phyloP scores from a whole-genome alignment of 1,140 invertebrate genomes.

The Melipona quadrifasciata region DNA sequence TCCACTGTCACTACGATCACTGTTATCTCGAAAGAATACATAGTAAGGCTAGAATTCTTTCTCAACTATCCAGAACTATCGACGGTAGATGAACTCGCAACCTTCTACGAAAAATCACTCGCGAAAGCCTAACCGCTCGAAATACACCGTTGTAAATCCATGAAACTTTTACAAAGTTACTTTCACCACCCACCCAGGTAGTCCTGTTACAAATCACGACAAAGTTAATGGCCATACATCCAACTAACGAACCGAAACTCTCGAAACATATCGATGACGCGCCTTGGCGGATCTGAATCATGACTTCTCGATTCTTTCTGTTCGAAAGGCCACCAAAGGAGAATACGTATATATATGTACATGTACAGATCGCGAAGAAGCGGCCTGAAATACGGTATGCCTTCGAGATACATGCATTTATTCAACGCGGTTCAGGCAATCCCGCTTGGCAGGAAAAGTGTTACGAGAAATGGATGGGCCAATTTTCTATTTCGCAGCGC shows the following conservation, averaged over 20 bases:
- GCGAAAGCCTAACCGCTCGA: too few species aligned
- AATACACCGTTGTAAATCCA: too few species aligned
- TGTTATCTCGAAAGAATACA: too few species aligned
- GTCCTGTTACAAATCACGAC: not conserved
- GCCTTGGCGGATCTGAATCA: constrained; percentile 51
- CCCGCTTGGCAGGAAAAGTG: constrained; percentile 67
- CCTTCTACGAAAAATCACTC: too few species aligned
- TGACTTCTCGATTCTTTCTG: constrained; percentile 33
- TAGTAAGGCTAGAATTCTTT: too few species aligned
- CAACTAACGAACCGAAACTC: constrained; percentile 5
- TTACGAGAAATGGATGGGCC: constrained; percentile 75
- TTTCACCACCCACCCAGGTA: too few species aligned
- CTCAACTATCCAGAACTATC: too few species aligned
- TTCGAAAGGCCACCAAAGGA: not conserved
- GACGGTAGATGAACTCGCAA: too few species aligned
- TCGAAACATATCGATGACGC: not conserved
- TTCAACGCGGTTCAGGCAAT: constrained; percentile 70
- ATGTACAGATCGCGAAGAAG: constrained; percentile 15
- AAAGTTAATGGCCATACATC: not conserved
- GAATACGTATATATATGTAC: not conserved
- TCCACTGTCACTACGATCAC: too few species aligned
- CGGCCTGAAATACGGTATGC: constrained; percentile 50
- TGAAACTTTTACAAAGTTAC: too few species aligned
- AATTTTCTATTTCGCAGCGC: constrained; percentile 74
- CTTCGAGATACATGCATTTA: constrained; percentile 74